phyloP scores from a whole-genome alignment of 2,888 invertebrate genomes.

The Carcina quercana region DNA sequence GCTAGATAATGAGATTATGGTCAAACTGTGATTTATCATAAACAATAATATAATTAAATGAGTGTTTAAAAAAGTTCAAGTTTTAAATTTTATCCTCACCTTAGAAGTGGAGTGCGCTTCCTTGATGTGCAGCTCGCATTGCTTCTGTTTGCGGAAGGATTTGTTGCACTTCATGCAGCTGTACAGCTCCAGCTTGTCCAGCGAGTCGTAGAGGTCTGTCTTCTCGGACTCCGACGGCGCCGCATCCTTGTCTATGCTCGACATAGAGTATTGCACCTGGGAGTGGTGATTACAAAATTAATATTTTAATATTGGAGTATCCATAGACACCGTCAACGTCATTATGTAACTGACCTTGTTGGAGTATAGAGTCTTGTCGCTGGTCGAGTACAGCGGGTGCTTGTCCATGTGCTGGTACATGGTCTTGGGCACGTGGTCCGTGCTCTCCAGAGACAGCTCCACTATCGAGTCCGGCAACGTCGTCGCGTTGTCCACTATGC shows the following conservation, averaged over 20 bases:
- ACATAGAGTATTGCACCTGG: constrained; percentile 55
- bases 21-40: too few relatives aligned
- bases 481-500: constrained; percentile 60
- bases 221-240: constrained; percentile 33
- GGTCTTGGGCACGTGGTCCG: constrained; percentile 60
- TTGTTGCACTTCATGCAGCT: constrained; percentile 65
- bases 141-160: constrained; percentile 77
- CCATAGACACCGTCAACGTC: too few relatives aligned
- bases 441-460: constrained; percentile 58
- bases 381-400: constrained; percentile 49
- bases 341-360: constrained; percentile 30
- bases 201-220: constrained; percentile 43
- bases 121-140: constrained; percentile 76
- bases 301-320: too few relatives aligned
- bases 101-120: constrained; percentile 64
- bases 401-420: constrained; percentile 62
- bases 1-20: too few relatives aligned
- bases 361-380: constrained; percentile 48
- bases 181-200: constrained; percentile 49
- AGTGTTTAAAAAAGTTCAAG: too few relatives aligned
- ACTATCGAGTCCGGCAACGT: constrained; percentile 64
- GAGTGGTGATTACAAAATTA: too few relatives aligned
- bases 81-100: too few relatives aligned
- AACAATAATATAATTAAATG: too few relatives aligned
- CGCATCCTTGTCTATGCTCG: constrained; percentile 45